Base-by-base conservation (phyloP, 2,113 vertebrate genomes). In the Phaethon lepturus region DNA sequence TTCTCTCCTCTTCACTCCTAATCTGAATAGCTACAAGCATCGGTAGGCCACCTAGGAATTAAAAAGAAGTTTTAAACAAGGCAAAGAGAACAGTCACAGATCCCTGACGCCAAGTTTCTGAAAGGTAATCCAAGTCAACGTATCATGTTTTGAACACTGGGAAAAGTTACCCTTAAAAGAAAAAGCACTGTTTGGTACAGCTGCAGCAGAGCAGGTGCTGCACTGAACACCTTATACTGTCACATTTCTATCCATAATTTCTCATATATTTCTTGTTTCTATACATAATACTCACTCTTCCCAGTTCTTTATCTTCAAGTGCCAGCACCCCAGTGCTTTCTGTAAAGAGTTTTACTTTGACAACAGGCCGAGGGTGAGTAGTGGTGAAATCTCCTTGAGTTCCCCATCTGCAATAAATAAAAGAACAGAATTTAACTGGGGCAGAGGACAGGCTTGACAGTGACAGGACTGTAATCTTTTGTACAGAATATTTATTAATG, bases 351-450 rank as follows among this genome's bases (percentile, higher is more conserved):
- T 99, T 99, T 42, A 99, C 99, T 98, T 99, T 99, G 93, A 99
- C 99, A 31, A 98, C 98, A 56, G 99, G 99, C 19, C 99, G 98
- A 52, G 99, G 99, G 72, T 99, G 99, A 56, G 99, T 99, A 2
- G 99, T 99, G 72, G 98, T 99, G 95, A 99, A 99, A 98, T 99
- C 99, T 17, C 99, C 99, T 98, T 99, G 99, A 38, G 99, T 99
- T 77, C 99, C 99, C 99, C 99, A 99, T 88, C 99, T 99, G 98
- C 64, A 98, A 98, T 4, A 86, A 92, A 93, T n/a, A 92, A 96
- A 93, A 67, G 17, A 94, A 88, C 9, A 95, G 35, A 88, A 74
- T 78, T 90, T 72, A 94, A 63, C 55, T 33, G 53, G 17, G 50
- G 38, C n/a, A 71, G 28, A 77, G 50, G 31, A 91, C 49, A 33